Conservation (phyloP, 2,888 invertebrate genomes). For the Crossocerus cetratus region DNA sequence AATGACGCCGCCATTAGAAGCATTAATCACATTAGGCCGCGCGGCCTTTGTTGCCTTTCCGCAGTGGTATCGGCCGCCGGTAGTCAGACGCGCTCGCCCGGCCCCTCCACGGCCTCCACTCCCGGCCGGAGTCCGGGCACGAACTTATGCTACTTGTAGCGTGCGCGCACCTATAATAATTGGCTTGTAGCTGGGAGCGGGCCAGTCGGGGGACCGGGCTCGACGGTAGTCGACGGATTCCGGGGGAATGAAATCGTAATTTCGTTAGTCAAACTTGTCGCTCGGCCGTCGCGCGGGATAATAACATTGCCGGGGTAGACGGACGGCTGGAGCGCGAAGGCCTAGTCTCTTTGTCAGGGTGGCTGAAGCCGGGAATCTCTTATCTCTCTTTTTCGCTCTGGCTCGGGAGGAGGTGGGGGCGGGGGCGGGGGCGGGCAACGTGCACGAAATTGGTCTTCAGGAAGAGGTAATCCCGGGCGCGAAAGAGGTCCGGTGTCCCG, state of each 20-base stretch:
- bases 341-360: conserved; percentile 16
- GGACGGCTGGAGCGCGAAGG: conserved; percentile 21
- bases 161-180: too few species aligned
- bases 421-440: neutral
- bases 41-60: too few species aligned
- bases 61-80: too few species aligned
- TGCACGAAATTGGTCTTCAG: conserved; percentile 50
- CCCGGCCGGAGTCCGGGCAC: too few species aligned
- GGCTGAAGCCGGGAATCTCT: neutral
- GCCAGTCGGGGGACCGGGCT: neutral
- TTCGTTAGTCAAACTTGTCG: conserved; percentile 21
- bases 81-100: too few species aligned
- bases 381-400: neutral
- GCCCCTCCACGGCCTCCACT: too few species aligned
- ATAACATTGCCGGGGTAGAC: conserved; percentile 24
- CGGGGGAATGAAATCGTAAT: conserved; percentile 33
- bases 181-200: too few species aligned
- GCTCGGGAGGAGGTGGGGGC: neutral
- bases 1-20: too few species aligned
- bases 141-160: too few species aligned
- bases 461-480: conserved; percentile 54
- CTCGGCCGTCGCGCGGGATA: conserved; percentile 15
- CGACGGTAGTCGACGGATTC: neutral
- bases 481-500: conserved; percentile 49
- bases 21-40: too few species aligned